These are phyloP conservation scores for Chromis chromis DNA, from an alignment of 2,797 vertebrate genomes.

Conservation along the genomic window DNA sequence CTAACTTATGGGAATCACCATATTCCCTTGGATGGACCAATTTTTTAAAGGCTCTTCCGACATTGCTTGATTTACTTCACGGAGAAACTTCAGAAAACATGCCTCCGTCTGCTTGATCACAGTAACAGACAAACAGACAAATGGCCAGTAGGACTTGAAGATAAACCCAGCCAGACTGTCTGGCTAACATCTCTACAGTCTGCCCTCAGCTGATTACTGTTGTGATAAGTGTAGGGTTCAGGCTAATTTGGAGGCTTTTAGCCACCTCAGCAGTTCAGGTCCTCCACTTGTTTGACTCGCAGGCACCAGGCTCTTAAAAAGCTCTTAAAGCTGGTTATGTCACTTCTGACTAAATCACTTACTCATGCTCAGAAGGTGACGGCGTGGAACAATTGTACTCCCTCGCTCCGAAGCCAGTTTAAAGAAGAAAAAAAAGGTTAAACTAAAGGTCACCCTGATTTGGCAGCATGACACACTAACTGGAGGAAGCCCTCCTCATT, in stretches of 20 bases:
- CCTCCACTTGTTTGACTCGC: slow-evolving; percentile 38
- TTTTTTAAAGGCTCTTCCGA: slow-evolving; percentile 40
- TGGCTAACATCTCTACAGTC: slow-evolving; percentile 21
- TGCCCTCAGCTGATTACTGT: slow-evolving; percentile 36
- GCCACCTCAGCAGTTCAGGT: slow-evolving; percentile 45
- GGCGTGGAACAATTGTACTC: slow-evolving; percentile 8
- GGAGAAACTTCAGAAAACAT: slow-evolving; percentile 31
- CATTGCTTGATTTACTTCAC: slow-evolving; percentile 56
- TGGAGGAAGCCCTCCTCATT: slow-evolving; percentile 22
- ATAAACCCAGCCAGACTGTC: slow-evolving; percentile 44
- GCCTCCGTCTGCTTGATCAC: slow-evolving; percentile 36
- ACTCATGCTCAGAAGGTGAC: slow-evolving; percentile 25
- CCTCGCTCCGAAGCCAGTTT: background rate
- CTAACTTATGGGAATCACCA: slow-evolving; percentile 71
- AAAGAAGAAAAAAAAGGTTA: slow-evolving; percentile 34
- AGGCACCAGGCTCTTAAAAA: slow-evolving; percentile 36
- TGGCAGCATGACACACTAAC: slow-evolving; percentile 27
- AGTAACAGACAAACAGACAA: slow-evolving; percentile 59
- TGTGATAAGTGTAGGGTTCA: slow-evolving; percentile 53
- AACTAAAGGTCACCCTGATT: slow-evolving; percentile 37
- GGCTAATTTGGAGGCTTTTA: slow-evolving; percentile 51
- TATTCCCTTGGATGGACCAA: slow-evolving; percentile 57
- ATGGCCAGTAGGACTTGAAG: slow-evolving; percentile 13
- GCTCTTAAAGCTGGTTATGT: slow-evolving; percentile 49
- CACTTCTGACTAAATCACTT: slow-evolving; percentile 54